These are phyloP conservation scores for Bibio marci DNA, from an alignment of 2,888 invertebrate species.

Conservation along the genomic window DNA sequence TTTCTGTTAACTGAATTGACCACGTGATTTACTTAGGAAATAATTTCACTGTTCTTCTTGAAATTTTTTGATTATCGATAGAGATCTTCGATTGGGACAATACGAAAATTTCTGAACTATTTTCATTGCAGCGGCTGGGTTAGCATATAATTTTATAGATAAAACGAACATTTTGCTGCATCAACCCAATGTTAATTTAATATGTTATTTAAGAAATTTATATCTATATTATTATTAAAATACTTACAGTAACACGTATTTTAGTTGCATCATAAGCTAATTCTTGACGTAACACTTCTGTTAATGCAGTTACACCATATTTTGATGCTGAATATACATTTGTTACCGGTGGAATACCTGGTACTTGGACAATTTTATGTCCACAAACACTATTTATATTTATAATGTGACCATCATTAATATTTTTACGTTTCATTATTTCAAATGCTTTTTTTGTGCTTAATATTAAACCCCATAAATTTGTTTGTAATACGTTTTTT, in stretches of 20 bases:
- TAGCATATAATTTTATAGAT: no score
- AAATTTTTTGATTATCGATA: no score
- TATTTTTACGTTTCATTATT: conserved; percentile 29
- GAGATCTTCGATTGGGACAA: no score
- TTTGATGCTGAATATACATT: conserved; percentile 24
- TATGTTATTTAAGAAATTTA: no score
- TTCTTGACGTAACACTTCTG: conserved; percentile 24
- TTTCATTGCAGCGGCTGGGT: no score
- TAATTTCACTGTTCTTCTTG: no score
- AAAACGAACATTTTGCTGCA: no score
- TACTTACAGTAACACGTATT: conserved; percentile 21
- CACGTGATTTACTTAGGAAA: no score
- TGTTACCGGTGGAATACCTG: conserved; percentile 13
- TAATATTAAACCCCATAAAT: conserved; percentile 29
- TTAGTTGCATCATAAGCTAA: conserved; percentile 16
- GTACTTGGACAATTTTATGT: conserved; percentile 15
- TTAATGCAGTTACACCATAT: conserved; percentile 23
- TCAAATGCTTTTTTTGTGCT: conserved; percentile 32
- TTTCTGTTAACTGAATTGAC: no score
- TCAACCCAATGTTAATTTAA: no score
- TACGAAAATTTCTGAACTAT: no score
- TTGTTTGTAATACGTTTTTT: conserved; percentile 28
- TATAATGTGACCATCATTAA: conserved; percentile 31
- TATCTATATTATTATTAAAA: no score
- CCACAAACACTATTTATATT: conserved; percentile 27